These are phyloP conservation scores for Tethea ocularis DNA, from an alignment of 2,888 invertebrate genomes.

Conservation along the genomic window DNA sequence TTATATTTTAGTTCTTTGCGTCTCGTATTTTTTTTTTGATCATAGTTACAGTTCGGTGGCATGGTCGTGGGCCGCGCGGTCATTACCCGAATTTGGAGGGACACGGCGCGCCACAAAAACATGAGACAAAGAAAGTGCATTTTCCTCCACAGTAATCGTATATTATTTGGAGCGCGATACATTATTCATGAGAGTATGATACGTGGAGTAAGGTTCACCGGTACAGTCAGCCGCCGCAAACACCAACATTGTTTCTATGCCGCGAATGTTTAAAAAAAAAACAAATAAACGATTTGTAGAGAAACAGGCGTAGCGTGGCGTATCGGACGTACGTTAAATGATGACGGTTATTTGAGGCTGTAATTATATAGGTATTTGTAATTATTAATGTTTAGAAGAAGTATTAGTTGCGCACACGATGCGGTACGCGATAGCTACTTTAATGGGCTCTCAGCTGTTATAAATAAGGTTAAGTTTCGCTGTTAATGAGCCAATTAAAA, in stretches of 20 bases:
- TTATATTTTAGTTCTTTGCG: background rate
- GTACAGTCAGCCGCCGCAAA: constrained; percentile 51
- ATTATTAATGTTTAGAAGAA: constrained; percentile 47
- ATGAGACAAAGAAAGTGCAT: constrained; percentile 79
- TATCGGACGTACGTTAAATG: constrained; percentile 32
- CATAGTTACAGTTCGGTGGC: constrained; percentile 11
- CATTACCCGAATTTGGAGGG: constrained; percentile 57
- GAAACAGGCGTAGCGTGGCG: constrained; percentile 43
- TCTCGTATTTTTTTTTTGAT: background rate
- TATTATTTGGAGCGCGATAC: constrained; percentile 77
- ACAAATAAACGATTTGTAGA: constrained; percentile 33
- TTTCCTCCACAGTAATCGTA: constrained; percentile 73
- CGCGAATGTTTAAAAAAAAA: constrained; percentile 39
- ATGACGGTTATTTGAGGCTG: constrained; percentile 42
- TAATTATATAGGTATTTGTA: constrained; percentile 61
- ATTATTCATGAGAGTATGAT: constrained; percentile 79
- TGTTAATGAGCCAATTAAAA: constrained; percentile 9
- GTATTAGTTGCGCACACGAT: constrained; percentile 21
- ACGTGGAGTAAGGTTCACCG: constrained; percentile 71
- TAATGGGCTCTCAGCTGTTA: constrained; percentile 8
- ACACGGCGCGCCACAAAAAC: constrained; percentile 27
- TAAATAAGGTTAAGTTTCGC: constrained; percentile 7
- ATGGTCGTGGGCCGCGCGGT: constrained; percentile 33
- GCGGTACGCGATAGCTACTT: constrained; percentile 1
- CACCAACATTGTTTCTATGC: constrained; percentile 22